These are phyloP conservation scores for Cecropterus lyciades DNA, from an alignment of 1,140 invertebrate species.

Conservation along the genomic window DNA sequence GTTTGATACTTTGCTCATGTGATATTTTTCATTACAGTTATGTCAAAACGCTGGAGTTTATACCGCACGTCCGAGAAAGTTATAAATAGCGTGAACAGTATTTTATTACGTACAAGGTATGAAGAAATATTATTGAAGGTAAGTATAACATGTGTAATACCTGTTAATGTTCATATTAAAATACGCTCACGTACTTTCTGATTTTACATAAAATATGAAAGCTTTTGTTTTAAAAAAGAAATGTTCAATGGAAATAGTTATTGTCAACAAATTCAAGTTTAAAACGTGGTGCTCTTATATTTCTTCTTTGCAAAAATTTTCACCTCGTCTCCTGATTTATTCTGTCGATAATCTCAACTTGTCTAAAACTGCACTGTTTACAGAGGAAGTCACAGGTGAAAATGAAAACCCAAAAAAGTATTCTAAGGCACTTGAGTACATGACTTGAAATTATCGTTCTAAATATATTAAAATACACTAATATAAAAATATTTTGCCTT, in stretches of 20 bases:
- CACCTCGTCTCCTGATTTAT: slow-evolving; percentile 61
- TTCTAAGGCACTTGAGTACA: too few relatives aligned
- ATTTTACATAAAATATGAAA: too few relatives aligned
- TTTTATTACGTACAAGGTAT: slow-evolving; percentile 4
- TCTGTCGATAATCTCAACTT: slow-evolving; percentile 61
- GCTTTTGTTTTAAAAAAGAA: too few relatives aligned
- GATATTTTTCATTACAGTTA: slow-evolving; percentile 22
- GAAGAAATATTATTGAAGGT: not conserved
- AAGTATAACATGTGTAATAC: too few relatives aligned
- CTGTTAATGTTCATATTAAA: too few relatives aligned
- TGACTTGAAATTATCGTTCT: too few relatives aligned
- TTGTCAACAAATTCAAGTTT: slow-evolving; percentile 43
- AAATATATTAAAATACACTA: too few relatives aligned
- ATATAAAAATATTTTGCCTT: too few relatives aligned
- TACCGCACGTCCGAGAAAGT: slow-evolving; percentile 1
- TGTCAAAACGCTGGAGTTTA: not conserved
- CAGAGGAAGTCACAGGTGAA: slow-evolving; percentile 46
- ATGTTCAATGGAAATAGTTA: too few relatives aligned
- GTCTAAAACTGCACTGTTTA: slow-evolving; percentile 54
- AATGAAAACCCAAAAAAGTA: too few relatives aligned
- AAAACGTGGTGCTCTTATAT: slow-evolving; percentile 49
- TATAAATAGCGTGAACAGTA: not conserved
- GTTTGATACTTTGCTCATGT: slow-evolving; percentile 15
- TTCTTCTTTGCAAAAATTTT: too few relatives aligned
- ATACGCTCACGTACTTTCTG: too few relatives aligned